Conservation (phyloP, 2,797 vertebrate species). For the Tapera naevia region DNA sequence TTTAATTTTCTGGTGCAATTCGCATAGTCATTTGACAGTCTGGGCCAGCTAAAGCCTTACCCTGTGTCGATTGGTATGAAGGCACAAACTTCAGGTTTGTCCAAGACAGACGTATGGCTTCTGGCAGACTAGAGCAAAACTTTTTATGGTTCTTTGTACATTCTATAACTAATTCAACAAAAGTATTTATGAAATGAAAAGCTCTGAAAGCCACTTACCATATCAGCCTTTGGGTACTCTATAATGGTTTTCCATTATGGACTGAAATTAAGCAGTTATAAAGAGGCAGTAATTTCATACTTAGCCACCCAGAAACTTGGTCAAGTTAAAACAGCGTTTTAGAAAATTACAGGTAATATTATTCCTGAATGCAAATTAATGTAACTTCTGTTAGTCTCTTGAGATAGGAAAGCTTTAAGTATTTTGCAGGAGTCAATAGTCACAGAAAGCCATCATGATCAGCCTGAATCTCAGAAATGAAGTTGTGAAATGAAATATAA, state of each 20-base stretch:
- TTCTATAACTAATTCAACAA: constrained; percentile 49
- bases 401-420: constrained; percentile 20
- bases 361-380: constrained; percentile 62
- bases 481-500: constrained; percentile 7
- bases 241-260: constrained; percentile 63
- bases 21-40: neutral
- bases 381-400: constrained; percentile 22
- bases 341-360: constrained; percentile 61
- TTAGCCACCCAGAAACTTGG: constrained; percentile 49
- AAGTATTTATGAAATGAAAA: constrained; percentile 39
- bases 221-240: constrained; percentile 50
- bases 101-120: neutral
- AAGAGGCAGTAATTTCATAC: constrained; percentile 66
- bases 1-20: neutral
- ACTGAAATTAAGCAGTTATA: constrained; percentile 69
- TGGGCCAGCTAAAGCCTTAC: neutral
- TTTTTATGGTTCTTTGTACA: neutral
- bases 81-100: neutral
- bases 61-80: neutral
- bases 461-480: neutral
- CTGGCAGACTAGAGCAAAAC: neutral
- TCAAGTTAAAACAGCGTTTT: constrained; percentile 51
- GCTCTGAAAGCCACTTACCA: constrained; percentile 54
- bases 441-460: neutral
- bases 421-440: constrained; percentile 27